Base-by-base conservation (phyloP, 2,888 invertebrate species). In the Merodon equestris region DNA sequence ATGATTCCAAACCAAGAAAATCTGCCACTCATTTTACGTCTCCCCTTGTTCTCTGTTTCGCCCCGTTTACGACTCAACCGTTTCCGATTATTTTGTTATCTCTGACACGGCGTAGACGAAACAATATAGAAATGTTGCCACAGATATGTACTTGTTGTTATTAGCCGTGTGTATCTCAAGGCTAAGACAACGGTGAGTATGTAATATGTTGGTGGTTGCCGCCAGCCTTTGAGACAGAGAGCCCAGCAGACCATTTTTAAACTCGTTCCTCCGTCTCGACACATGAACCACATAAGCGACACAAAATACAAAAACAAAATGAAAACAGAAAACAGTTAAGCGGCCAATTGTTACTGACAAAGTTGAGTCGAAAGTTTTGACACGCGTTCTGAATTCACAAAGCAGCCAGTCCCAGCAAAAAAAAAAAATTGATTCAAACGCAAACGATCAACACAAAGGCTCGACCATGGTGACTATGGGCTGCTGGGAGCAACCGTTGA, bases 341-440 rank as follows among this genome's bases (percentile, higher is more conserved):
- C 72, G 63, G 61, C 72, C 67, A 63, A 61, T 48, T 73, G 67
- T 61, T 77, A 7, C 27, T 27, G 77, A 72, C 77, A 47, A 68
- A 68, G 67, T 58, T 57, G 53, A 68, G 57, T 63, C 63, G 72
- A 77, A 77, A 77, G 77, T 77, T 77, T 77, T 77, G 77, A 77
- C 77, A 77, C 77, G 72, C 77, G 63, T 67, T 68, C 57, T 77
- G 77, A 77, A 77, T 77, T 72, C 27, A 58, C 67, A 72, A 77
- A 48, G 66, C 60, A 45, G 15, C 5, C 14, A 14, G 56, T 40
- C 3, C 2, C 27, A 27, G 27, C 2, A 27, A 27, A 27, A 27
- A 27, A 27, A 2, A 27, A 27, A 27, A 14, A 14, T n/a, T n/a
- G n/a, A n/a, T n/a, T n/a, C n/a, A n/a, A n/a, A n/a, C 13, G 47